A percentile compares a stretch with the other conserved stretches of the same genome.
phyloP scores from a whole-genome alignment of 2,797 vertebrate genomes.

The Coranthus polyacanthus region DNA sequence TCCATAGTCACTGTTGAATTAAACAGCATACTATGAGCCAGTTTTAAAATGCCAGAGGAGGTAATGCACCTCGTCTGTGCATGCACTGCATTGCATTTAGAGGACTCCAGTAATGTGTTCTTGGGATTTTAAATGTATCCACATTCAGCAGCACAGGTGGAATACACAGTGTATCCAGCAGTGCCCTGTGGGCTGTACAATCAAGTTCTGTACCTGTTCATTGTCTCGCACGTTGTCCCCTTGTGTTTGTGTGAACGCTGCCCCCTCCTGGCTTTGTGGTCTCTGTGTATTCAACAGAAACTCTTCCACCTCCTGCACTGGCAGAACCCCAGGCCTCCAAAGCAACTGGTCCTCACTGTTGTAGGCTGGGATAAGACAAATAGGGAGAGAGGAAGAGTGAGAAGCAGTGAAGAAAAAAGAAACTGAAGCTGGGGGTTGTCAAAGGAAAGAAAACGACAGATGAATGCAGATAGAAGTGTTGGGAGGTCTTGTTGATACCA shows the following conservation, averaged over 20 bases:
- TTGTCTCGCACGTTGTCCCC: slow-evolving; percentile 89
- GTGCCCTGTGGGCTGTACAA: background rate
- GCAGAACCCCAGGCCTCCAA: slow-evolving; percentile 90
- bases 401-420: background rate
- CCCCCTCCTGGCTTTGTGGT: slow-evolving; percentile 80
- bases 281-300: slow-evolving; percentile 89
- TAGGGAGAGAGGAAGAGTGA: background rate
- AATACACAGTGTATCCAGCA: background rate
- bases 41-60: too few species aligned
- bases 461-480: too few species aligned
- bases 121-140: too few species aligned
- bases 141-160: background rate
- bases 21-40: too few species aligned
- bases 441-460: background rate
- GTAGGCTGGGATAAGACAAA: slow-evolving; percentile 79
- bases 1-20: background rate
- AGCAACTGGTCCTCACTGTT: slow-evolving; percentile 93
- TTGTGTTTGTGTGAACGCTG: slow-evolving; percentile 66
- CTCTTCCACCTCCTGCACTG: slow-evolving; percentile 88
- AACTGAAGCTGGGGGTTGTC: background rate
- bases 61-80: too few species aligned
- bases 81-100: too few species aligned
- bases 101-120: too few species aligned
- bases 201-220: slow-evolving; percentile 86
- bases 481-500: background rate